Evolutionary conservation across 2,113 vertebrate species (phyloP), one percentile per base, ranked within the genome.

Genomic region (Irena cyanogastra): DNA sequence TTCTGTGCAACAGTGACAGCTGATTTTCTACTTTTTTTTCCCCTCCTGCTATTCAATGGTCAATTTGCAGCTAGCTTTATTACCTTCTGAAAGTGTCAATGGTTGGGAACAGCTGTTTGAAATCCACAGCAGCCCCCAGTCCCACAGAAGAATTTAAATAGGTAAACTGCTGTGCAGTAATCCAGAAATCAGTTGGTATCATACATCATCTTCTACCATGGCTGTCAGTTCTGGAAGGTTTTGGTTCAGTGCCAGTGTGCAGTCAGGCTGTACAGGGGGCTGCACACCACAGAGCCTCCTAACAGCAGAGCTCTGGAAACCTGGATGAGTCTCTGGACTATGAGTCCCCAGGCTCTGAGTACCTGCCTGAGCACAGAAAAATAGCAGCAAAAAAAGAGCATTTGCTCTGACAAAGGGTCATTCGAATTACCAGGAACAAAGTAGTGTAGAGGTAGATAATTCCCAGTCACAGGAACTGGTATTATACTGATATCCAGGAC

Each of bases 91-190:
- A 92, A 52, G 24, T 42, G 31, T 64, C 74, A 81, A 3, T 47
- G 22, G 37, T 7, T 82, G 82, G 33, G 41, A 97, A 75, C 57
- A 89, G 77, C 92, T 93, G 52, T 56, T 92, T 82, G 56, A 91
- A 94, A 92, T 60, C 89, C 72, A 83, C 0, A 3, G 33, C 72
- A 78, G 41, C 28, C 31, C 76, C 31, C 53, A 91, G 0, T 70
- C 52, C 39, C 35, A 56, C 0, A 33, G 41, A 75, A 92, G 19
- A 94, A 94, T 81, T 59, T 66, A 45, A 92, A 90, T 72, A 83
- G 45, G 79, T 94, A 92, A 92, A 83, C 59, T 89, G 68, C 86
- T 87, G 75, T 71, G 80, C 44, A 81, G 61, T 71, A 96, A 91
- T 81, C 39, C 81, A 87, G 71, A 92, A 86, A 90, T 93, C 47